Evolutionary conservation across 2,113 vertebrate species (phyloP).

Genomic region (Cervus canadensis): DNA sequence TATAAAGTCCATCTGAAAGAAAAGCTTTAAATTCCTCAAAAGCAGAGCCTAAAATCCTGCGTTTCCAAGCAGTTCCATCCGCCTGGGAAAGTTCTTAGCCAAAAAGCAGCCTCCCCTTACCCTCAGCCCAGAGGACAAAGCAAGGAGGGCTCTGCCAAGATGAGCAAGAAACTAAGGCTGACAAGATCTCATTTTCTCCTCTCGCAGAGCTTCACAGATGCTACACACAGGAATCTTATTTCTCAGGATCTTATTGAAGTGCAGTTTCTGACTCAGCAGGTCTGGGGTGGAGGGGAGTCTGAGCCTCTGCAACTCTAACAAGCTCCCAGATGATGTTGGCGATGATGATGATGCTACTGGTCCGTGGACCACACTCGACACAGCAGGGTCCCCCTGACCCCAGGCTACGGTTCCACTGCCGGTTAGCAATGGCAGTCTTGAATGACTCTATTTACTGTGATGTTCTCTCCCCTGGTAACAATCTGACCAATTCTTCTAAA

Average conservation of each 20-base stretch:
- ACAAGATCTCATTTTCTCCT: neutral
- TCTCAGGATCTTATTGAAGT: slow-evolving; percentile 30
- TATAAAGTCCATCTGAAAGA: neutral
- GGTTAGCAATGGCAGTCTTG: neutral
- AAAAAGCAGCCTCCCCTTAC: neutral
- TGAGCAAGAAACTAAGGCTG: neutral
- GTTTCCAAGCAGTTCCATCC: neutral
- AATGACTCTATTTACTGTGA: neutral
- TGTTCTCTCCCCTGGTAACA: neutral
- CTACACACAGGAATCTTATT: neutral
- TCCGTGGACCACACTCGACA: neutral
- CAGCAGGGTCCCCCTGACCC: neutral
- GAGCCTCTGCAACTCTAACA: neutral
- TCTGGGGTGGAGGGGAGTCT: neutral
- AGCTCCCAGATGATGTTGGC: neutral
- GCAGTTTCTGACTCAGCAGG: neutral
- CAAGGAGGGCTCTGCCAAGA: neutral
- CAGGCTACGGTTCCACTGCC: neutral
- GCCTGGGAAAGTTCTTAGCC: neutral
- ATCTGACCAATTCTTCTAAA: neutral
- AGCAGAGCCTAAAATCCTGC: neutral
- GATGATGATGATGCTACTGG: neutral
- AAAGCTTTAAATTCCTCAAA: slow-evolving; percentile 22
- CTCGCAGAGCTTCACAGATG: neutral
- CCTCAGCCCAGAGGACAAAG: neutral